A percentile compares a stretch with the other conserved stretches of the same genome.
Evolutionary conservation across 2,113 vertebrate genomes (phyloP).

Genomic region (Apaloderma vittatum): DNA sequence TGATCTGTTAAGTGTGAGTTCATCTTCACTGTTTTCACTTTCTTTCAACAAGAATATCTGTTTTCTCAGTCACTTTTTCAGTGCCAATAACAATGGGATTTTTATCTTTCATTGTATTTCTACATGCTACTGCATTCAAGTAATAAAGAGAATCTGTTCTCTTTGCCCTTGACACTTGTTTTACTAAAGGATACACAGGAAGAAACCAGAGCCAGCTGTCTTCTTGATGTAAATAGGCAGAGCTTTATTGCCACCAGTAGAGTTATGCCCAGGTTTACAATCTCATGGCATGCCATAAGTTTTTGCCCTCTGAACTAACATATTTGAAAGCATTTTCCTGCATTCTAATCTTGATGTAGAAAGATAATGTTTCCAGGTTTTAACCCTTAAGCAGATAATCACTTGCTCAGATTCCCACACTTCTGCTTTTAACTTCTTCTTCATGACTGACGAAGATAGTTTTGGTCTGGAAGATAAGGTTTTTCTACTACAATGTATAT

Average conservation of each 20-base stretch:
- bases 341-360: neutral
- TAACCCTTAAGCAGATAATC: slow-evolving; percentile 14
- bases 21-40: neutral
- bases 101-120: neutral
- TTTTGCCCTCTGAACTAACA: slow-evolving; percentile 25
- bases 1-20: neutral
- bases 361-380: neutral
- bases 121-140: neutral
- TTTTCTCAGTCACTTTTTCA: neutral
- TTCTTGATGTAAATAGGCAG: neutral
- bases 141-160: neutral
- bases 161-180: slow-evolving; percentile 32
- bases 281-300: neutral
- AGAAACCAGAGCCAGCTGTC: neutral
- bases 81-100: neutral
- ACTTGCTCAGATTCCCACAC: neutral
- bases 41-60: neutral
- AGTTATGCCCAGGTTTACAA: slow-evolving; percentile 15
- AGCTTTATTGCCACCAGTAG: neutral
- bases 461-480: slow-evolving; percentile 31
- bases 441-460: neutral
- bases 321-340: slow-evolving; percentile 17
- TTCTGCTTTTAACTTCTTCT: neutral
- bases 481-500: neutral
- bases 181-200: neutral